These are phyloP conservation scores for Drosophila ficusphila DNA, from an alignment of 1,140 invertebrate species.

Conservation along the genomic window DNA sequence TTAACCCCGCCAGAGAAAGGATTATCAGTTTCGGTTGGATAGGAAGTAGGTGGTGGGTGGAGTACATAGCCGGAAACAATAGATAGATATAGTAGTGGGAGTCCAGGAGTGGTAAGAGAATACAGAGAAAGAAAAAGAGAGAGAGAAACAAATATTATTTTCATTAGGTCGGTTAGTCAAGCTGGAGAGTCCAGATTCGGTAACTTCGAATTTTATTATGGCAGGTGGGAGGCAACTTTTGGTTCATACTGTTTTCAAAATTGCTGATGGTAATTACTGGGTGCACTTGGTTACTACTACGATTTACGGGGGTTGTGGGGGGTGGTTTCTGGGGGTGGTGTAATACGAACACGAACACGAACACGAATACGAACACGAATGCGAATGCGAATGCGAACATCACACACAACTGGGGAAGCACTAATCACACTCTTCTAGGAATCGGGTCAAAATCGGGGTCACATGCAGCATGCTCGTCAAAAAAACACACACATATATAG, in stretches of 20 bases:
- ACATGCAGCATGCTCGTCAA: conserved; percentile 42
- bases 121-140: conserved; percentile 43
- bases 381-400: conserved; percentile 26
- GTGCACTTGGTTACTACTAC: conserved; percentile 63
- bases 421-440: conserved; percentile 29
- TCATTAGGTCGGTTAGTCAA: conserved; percentile 54
- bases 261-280: conserved; percentile 56
- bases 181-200: conserved; percentile 45
- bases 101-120: conserved; percentile 37
- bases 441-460: conserved; percentile 20
- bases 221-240: conserved; percentile 51
- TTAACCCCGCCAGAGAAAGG: conserved; percentile 45
- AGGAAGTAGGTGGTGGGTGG: conserved; percentile 33
- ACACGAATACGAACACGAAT: conserved; percentile 29
- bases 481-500: conserved; percentile 6
- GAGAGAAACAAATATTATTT: conserved; percentile 55
- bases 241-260: conserved; percentile 29
- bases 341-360: conserved; percentile 17
- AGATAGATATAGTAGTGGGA: conserved; percentile 27
- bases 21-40: conserved; percentile 38
- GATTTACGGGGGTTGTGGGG: conserved; percentile 27
- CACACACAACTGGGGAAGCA: conserved; percentile 22
- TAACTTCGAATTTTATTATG: conserved; percentile 47
- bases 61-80: conserved; percentile 51
- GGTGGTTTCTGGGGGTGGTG: conserved; percentile 10